A percentile compares a stretch with the other conserved stretches of the same genome.
Evolutionary conservation across 2,888 invertebrate genomes (phyloP).

Genomic region (Rhorus exstirpatorius): DNA sequence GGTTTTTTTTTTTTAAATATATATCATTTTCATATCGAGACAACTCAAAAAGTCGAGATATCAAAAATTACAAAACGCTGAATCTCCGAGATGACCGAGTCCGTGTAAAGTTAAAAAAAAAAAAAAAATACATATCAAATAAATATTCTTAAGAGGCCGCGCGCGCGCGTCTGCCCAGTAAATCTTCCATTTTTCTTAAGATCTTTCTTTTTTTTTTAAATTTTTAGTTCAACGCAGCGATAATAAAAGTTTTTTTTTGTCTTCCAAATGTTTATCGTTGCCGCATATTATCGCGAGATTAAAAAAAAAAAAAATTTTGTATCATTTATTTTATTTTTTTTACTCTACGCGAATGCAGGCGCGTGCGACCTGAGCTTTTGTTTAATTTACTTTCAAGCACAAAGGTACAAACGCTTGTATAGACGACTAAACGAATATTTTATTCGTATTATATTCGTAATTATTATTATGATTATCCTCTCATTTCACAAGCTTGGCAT

Average conservation of each 20-base stretch:
- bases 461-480: slow-evolving; percentile 14
- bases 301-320: no score
- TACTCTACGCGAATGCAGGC: background rate
- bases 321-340: slow-evolving; percentile 10
- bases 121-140: slow-evolving; percentile 15
- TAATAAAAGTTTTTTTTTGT: slow-evolving; percentile 3
- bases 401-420: no score
- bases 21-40: slow-evolving; percentile 20
- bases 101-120: background rate
- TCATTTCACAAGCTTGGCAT: slow-evolving; percentile 39
- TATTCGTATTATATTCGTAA: background rate
- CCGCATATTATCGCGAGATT: background rate
- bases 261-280: slow-evolving; percentile 15
- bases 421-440: background rate
- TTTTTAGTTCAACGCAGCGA: slow-evolving; percentile 15
- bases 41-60: slow-evolving; percentile 6
- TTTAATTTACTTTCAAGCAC: no score
- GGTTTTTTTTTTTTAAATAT: background rate
- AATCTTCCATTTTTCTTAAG: background rate
- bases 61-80: slow-evolving; percentile 17
- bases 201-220: slow-evolving; percentile 33
- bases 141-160: slow-evolving; percentile 7
- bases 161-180: background rate
- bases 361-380: no score
- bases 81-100: slow-evolving; percentile 5